Base-by-base conservation (phyloP, 2,888 invertebrate species). In the Phalangium opilio region DNA sequence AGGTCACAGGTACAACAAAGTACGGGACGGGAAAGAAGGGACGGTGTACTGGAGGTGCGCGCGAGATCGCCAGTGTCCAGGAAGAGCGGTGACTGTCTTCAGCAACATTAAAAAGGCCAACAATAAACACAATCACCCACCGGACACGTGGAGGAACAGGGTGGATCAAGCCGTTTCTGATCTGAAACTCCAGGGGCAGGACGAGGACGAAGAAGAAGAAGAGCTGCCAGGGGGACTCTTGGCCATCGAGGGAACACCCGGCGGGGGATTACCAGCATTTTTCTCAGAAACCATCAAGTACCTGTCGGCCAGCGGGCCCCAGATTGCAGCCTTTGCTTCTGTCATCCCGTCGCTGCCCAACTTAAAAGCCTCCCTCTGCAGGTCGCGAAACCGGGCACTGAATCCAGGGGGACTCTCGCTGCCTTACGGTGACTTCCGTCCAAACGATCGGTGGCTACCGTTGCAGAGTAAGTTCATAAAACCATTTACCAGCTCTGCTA, bases 1-100 rank as follows among this genome's bases (percentile, higher is more conserved):
- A 48, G 58, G 58, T 20, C 57, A 58, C 50, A 50, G 58, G 45
- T 58, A 58, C 47, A 58, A 58, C 46, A 58, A 58, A 45, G 58
- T 58, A 39, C 47, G 58, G 19, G 57, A 58, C 50, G 57, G 57
- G 38, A 56, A 57, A 47, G 58, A 58, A 43, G 57, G 57, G 8
- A 58, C 57, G 17, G 57, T 58, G 35, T 58, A 58, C 45, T 58
- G 58, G 58, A 53, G 58, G 18, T 58, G 58, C 51, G 54, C 53
- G 35, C 50, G 57, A 44, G 57, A 58, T 50, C 50, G 58, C 17
- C 57, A 58, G 33, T 58, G 58, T 50, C 58, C 58, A 42, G 58
- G 58, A 27, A 50, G 58, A 45, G 58, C 58, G 33, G 58, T 58
- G 36, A 58, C 58, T 46, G 57, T 58, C 14, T 54, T 58, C 48